These are phyloP conservation scores for Equus quagga DNA, from an alignment of 2,113 vertebrate genomes.

Conservation along the genomic window DNA sequence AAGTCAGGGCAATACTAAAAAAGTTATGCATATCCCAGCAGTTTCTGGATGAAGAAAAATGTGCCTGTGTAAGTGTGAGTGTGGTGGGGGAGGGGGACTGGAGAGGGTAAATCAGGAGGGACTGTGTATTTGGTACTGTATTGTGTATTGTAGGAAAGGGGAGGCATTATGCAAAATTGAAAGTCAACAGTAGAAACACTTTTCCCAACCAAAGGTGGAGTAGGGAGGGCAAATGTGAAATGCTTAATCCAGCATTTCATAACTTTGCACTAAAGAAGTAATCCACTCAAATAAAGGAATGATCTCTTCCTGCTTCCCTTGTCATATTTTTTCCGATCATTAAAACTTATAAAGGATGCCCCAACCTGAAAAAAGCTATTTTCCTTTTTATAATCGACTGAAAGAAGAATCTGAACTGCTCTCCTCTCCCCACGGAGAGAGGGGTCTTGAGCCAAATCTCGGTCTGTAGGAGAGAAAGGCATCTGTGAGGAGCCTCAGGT, in stretches of 20 bases:
- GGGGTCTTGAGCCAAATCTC: not conserved
- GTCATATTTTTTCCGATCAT: not conserved
- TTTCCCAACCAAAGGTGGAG: not conserved
- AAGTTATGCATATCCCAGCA: not conserved
- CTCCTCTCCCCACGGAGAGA: not conserved
- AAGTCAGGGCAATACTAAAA: not conserved
- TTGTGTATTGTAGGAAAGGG: not conserved
- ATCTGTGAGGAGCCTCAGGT: not conserved
- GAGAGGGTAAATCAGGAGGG: not conserved
- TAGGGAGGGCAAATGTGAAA: not conserved
- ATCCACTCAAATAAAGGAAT: not conserved
- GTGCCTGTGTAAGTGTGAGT: not conserved
- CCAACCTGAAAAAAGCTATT: not conserved
- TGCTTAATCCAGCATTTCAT: not conserved
- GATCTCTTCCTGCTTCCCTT: not conserved
- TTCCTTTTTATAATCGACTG: not conserved
- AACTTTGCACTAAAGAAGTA: not conserved
- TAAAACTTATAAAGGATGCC: not conserved
- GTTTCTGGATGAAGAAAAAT: not conserved
- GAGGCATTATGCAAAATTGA: not conserved
- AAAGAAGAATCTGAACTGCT: slow-evolving; percentile 7
- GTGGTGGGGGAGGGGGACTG: not conserved
- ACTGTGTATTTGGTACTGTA: not conserved
- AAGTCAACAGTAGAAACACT: not conserved
- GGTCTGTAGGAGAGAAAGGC: not conserved